Conservation (phyloP, 2,113 vertebrate genomes). For the Copsychus sechellarum region DNA sequence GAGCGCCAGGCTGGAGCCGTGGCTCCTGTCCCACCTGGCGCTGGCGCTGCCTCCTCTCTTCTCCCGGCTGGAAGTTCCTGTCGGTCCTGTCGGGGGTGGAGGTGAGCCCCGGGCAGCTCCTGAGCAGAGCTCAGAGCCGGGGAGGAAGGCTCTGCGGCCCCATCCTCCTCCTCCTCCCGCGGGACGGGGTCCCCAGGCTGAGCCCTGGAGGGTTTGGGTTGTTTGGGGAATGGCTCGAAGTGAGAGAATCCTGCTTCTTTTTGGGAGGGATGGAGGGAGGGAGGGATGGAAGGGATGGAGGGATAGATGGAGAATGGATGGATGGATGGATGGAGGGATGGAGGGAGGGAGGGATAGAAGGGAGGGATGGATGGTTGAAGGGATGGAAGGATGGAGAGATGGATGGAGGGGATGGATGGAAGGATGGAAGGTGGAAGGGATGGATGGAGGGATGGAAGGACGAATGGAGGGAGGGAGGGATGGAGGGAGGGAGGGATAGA, state of each 20-base stretch:
- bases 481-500: too few species aligned
- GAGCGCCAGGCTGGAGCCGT: not conserved
- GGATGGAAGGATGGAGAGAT: too few species aligned
- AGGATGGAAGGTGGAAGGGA: not conserved
- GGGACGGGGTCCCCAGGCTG: accelerated
- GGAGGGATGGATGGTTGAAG: not conserved
- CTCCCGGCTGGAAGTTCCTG: conserved; percentile 5
- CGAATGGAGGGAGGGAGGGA: too few species aligned
- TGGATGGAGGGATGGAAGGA: not conserved
- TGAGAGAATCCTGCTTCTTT: too few species aligned
- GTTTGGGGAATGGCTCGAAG: accelerated
- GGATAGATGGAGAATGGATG: too few species aligned
- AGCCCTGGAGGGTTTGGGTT: not conserved
- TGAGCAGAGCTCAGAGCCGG: too few species aligned
- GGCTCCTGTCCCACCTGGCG: not conserved
- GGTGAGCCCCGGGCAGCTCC: not conserved
- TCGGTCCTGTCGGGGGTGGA: not conserved
- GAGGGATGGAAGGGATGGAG: too few species aligned
- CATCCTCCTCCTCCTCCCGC: not conserved
- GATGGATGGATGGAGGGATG: too few species aligned
- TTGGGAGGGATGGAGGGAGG: too few species aligned
- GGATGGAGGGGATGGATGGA: not conserved
- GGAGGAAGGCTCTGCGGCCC: not conserved
- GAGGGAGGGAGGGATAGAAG: not conserved
- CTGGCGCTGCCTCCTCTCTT: not conserved